Evolutionary conservation across 2,797 vertebrate genomes (phyloP).

Genomic region (Lagodon rhomboides): DNA sequence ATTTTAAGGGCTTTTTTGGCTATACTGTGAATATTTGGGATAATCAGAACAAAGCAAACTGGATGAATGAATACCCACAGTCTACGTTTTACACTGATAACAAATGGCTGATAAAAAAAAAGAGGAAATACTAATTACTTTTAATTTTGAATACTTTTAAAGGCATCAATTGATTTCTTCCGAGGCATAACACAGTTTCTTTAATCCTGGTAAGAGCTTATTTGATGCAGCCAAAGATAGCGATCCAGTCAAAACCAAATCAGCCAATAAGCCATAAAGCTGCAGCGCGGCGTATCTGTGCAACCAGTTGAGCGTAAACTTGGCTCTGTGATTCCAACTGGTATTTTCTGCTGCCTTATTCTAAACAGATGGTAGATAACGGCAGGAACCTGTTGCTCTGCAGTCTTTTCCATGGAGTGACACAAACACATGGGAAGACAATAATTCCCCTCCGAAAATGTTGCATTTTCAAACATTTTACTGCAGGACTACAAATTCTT

Average conservation of each 20-base stretch:
- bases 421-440: slow-evolving; percentile 3
- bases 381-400: slow-evolving; percentile 56
- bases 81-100: slow-evolving; percentile 1
- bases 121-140: slow-evolving; percentile 4
- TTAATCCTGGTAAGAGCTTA: slow-evolving; percentile 50
- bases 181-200: slow-evolving; percentile 38
- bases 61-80: no score
- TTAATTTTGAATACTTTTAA: slow-evolving; percentile 22
- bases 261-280: slow-evolving; percentile 66
- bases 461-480: neutral
- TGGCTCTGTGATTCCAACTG: slow-evolving; percentile 74
- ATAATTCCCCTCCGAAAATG: neutral
- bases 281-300: slow-evolving; percentile 58
- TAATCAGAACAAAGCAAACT: neutral
- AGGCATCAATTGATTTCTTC: slow-evolving; percentile 29
- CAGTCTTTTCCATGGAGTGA: slow-evolving; percentile 15
- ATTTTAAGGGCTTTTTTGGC: neutral
- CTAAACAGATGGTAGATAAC: slow-evolving; percentile 79
- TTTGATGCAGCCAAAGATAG: slow-evolving; percentile 63
- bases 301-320: slow-evolving; percentile 74
- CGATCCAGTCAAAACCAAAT: slow-evolving; percentile 54
- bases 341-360: slow-evolving; percentile 74
- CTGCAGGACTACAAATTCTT: neutral
- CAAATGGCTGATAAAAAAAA: slow-evolving; percentile 16
- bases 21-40: neutral